Evolutionary conservation across 64 coral and sea anemone genomes (phyloP), one percentile per base, ranked within the genome.

Genomic region (Platygyra sinensis): DNA sequence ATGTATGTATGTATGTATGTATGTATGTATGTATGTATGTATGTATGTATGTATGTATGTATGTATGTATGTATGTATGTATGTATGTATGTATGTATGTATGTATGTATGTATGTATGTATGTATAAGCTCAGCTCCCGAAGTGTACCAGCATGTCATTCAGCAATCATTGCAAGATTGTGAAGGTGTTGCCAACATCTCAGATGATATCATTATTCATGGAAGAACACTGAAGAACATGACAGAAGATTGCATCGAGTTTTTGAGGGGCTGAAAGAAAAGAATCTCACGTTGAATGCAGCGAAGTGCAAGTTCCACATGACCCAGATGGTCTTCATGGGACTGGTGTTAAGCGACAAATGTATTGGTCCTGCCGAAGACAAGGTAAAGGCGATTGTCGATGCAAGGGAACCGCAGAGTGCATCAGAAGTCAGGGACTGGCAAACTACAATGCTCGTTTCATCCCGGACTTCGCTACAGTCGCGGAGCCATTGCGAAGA

Each of bases 381-480:
- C 15, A n/a, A 67, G 19, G 80, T 62, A 59, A 64, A 72, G 42
- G 83, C 62, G 0, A 39, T 88, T 36, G 27, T 76, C 31, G 28
- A 77, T 29, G 72, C 86, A 33, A 88, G 74, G 14, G 72, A 76
- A 51, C 86, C 86, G n/a, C 16, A 88, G n/a, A 88, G 27, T 76
- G 72, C 71, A 2, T 59, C 52, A n/a, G 87, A 89, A 38, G 87
- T 89, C 8, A 76, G 15, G 86, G 71, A 60, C 71, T 87, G 31
- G 86, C 42, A 25, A 87, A 87, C 49, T 87, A 74, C 86, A 87
- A 75, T 87, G 86, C 71, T 7, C 86, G 39, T 20, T 87, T 87
- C 20, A 87, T 87, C 31, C 86, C 86, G 31, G 71, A 87, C 33
- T 87, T 73, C 57, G 86, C 86, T 1, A 87, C 67, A 22, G 50